Base-by-base conservation (phyloP, 2,888 invertebrate species). In the Pristionchus exspectatus region DNA sequence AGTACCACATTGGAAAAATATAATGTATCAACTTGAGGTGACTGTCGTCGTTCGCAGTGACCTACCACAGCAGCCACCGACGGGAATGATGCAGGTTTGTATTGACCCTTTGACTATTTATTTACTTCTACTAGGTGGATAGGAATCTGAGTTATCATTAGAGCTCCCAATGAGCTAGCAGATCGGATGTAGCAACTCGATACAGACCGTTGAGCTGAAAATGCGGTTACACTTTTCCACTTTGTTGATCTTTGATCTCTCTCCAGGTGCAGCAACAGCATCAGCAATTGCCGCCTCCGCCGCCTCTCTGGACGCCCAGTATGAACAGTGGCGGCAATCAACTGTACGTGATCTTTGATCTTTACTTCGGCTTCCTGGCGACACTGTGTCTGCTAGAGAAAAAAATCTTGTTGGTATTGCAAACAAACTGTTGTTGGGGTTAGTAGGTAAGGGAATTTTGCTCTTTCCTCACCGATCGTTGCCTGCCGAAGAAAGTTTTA, bases 251-350 rank as follows among this genome's bases (percentile, higher is more conserved):
- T 24, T 24, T 24, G 21, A 59, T 59, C 59, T 38, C 59, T 38
- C 18, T 59, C 14, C 59, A 59, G 59, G 59, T 83, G n/a, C 21
- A 83, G 16, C 50, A 50, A 81, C 90, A 83, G 90, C 91, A 92
- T 56, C 89, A 90, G 54, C 91, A 89, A 56, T 86, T 89, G 85
- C 89, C 83, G 16, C 90, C 89, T 12, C 74, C 90, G 0, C 90
- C 88, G 63, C 90, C 88, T 54, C 63, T 77, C 18, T 89, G 90
- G 74, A 54, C 84, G 33, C 81, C 89, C 14, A 33, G 81, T 3
- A 81, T 81, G 56, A 88, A 90, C 66, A 90, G 88, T 87, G 50
- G 44, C 3, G 44, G 90, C 21, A 90, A 90, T 21, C 81, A 24
- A n/a, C 63, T n/a, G 24, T 1, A 7, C 24, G 59, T 59, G 59